Percentiles rank a stretch among this genome's conserved stretches.
Evolutionary conservation across 2,113 vertebrate genomes (phyloP).

Genomic region (Cisticola juncidis): DNA sequence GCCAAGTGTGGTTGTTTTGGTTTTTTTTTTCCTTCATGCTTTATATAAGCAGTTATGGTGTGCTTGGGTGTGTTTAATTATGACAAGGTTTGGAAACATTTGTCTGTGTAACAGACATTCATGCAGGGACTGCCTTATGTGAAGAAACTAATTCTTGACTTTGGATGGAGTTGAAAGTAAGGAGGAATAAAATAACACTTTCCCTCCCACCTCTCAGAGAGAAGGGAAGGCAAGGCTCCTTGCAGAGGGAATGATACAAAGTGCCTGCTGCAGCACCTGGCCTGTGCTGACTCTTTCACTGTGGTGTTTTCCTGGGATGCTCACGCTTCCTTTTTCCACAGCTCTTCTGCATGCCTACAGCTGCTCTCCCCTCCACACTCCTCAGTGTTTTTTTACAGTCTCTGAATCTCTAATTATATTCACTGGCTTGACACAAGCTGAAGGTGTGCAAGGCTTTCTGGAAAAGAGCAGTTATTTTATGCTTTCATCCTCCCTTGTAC

Average conservation of each 20-base stretch:
- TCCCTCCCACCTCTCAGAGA: background rate
- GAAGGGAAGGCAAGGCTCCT: background rate
- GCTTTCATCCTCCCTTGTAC: background rate
- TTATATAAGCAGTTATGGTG: background rate
- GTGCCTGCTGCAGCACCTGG: background rate
- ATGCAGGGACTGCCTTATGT: background rate
- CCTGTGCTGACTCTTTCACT: background rate
- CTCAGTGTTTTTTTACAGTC: background rate
- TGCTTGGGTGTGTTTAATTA: background rate
- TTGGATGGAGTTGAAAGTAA: background rate
- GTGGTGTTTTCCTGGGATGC: background rate
- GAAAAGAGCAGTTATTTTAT: background rate
- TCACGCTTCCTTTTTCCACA: background rate
- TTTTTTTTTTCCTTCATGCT: background rate
- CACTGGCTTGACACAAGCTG: background rate
- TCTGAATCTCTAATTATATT: background rate
- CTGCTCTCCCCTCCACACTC: background rate
- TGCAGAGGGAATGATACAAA: accelerated
- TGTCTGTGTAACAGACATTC: background rate
- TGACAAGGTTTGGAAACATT: background rate
- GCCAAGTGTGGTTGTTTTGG: background rate
- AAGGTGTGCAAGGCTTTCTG: background rate
- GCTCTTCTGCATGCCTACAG: background rate
- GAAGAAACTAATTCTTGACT: background rate
- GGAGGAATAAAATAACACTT: background rate